Conservation (phyloP, 2,797 vertebrate species). For the Siniperca scherzeri region DNA sequence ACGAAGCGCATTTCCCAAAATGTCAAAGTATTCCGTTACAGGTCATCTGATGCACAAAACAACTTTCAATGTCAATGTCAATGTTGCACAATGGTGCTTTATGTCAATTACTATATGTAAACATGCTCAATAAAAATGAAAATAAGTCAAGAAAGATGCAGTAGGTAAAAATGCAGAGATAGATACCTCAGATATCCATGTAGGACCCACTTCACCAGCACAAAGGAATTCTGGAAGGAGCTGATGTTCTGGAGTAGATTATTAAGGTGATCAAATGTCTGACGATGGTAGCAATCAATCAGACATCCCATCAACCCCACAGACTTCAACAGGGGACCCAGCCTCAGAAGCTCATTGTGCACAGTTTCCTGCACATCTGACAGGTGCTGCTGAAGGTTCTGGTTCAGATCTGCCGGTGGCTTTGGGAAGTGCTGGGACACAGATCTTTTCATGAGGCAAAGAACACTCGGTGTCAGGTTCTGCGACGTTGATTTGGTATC, state of each 20-base stretch:
- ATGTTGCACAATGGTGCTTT: not conserved
- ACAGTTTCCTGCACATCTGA: not conserved
- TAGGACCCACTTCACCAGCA: conserved; percentile 64
- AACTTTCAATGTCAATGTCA: not conserved
- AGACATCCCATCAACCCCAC: conserved; percentile 30
- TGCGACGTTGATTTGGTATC: not conserved
- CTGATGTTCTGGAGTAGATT: conserved; percentile 53
- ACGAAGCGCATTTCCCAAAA: not conserved
- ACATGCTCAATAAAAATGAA: too few relatives aligned
- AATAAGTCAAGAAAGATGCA: not conserved
- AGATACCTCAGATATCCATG: conserved; percentile 64
- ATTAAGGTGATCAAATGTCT: conserved; percentile 41
- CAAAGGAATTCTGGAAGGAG: conserved; percentile 12
- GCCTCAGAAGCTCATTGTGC: not conserved
- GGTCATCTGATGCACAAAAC: not conserved
- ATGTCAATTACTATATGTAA: not conserved
- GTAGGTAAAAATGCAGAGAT: not conserved
- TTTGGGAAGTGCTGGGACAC: conserved; percentile 53
- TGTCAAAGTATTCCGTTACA: not conserved
- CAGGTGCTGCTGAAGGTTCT: conserved; percentile 49
- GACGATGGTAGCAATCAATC: conserved; percentile 49
- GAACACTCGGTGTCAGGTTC: not conserved
- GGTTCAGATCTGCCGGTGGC: conserved; percentile 27
- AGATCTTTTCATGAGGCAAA: conserved; percentile 31
- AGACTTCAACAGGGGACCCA: conserved; percentile 20